Evolutionary conservation across 2,113 vertebrate species (phyloP).

Genomic region (Sula dactylatra): DNA sequence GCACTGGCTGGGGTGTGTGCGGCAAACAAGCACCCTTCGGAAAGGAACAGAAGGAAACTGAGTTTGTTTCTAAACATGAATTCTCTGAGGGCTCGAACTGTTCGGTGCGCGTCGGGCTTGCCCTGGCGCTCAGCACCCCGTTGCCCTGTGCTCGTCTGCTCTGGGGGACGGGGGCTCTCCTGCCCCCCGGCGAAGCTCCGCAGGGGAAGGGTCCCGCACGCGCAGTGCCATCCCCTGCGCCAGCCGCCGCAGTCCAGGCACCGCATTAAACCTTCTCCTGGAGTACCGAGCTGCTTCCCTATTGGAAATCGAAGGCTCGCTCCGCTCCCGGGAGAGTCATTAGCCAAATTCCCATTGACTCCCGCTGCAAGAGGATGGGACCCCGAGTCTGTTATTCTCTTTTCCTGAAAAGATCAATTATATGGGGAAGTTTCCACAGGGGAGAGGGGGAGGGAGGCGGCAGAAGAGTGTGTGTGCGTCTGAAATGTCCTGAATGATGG

Average conservation of each 20-base stretch:
- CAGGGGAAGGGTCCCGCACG: background rate
- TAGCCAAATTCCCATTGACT: slow-evolving; percentile 13
- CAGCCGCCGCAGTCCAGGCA: background rate
- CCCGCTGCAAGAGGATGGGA: background rate
- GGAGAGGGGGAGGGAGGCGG: background rate
- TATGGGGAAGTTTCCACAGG: slow-evolving; percentile 24
- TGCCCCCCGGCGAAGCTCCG: fast-evolving
- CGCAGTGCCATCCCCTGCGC: fast-evolving
- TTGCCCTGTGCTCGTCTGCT: background rate
- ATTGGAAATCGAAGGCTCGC: background rate
- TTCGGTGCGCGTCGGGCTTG: background rate
- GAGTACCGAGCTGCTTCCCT: background rate
- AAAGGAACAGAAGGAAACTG: background rate
- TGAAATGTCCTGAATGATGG: slow-evolving; percentile 1
- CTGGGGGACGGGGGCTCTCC: background rate
- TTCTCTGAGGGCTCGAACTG: background rate
- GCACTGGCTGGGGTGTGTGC: background rate
- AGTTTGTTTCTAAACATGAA: no score
- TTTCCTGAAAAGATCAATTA: slow-evolving; percentile 49
- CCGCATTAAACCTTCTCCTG: background rate
- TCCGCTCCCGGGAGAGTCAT: background rate
- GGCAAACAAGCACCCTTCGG: background rate
- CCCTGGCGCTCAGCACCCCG: background rate
- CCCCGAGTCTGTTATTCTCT: background rate
- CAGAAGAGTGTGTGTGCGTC: background rate